Evolutionary conservation across 92 coral and sea anemone genomes (phyloP).

Genomic region (Muricea muricata): DNA sequence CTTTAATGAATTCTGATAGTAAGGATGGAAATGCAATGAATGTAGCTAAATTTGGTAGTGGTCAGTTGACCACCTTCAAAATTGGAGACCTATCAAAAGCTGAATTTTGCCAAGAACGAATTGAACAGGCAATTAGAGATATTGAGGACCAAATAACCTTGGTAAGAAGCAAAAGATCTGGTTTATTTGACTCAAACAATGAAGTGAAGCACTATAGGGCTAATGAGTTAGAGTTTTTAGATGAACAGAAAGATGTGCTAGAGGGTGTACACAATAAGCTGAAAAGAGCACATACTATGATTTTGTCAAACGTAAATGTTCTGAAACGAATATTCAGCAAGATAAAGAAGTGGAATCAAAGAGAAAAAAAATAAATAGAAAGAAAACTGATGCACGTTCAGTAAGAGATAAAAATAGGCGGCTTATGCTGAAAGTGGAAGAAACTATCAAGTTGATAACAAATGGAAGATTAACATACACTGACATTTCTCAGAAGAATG

Average conservation of each 20-base stretch:
- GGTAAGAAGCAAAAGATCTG: background rate
- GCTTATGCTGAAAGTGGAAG: background rate
- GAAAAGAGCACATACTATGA: conserved; percentile 26
- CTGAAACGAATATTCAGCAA: conserved; percentile 8
- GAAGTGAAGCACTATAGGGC: conserved; percentile 30
- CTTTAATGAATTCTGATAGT: conserved; percentile 14
- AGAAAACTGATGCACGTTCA: background rate
- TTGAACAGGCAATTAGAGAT: background rate
- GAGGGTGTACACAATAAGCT: conserved; percentile 36
- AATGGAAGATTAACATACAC: background rate
- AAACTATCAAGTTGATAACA: background rate
- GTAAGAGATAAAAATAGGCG: background rate
- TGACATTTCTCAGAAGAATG: background rate
- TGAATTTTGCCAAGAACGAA: conserved; percentile 36
- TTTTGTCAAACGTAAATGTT: conserved; percentile 18
- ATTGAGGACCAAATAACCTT: background rate
- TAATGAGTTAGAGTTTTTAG: conserved; percentile 36
- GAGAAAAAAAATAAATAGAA: conserved; percentile 16
- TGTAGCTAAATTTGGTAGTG: conserved; percentile 19
- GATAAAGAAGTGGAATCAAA: conserved; percentile 33
- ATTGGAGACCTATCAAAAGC: conserved; percentile 40
- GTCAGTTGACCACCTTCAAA: conserved; percentile 20
- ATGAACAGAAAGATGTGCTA: conserved; percentile 21
- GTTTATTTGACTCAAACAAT: conserved; percentile 17
- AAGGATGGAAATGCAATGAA: conserved; percentile 45